Evolutionary conservation across 1,140 invertebrate genomes (phyloP).

Genomic region (Ceratosolen solmsi): DNA sequence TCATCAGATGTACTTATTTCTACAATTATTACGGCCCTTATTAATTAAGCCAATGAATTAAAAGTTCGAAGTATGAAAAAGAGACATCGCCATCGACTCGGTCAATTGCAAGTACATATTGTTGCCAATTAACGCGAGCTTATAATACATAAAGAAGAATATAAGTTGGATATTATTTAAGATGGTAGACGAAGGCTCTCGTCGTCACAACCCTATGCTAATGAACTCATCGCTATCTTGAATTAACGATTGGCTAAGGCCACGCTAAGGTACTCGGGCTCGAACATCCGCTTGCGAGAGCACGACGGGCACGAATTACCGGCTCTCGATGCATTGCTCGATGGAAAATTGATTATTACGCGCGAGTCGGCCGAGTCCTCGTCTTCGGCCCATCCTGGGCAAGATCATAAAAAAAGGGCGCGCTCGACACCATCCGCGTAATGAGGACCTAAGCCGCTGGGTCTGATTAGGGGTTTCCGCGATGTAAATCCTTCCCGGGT

Average conservation of each 20-base stretch:
- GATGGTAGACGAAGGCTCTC: no score
- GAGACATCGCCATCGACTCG: neutral
- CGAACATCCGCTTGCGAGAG: no score
- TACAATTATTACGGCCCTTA: neutral
- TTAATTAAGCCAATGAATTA: neutral
- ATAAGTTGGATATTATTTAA: no score
- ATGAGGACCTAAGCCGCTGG: conserved; percentile 52
- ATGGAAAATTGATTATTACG: neutral
- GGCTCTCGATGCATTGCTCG: neutral
- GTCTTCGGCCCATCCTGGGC: no score
- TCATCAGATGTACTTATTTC: neutral
- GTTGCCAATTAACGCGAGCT: no score
- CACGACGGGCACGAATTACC: neutral
- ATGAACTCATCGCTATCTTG: neutral
- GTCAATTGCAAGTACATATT: no score
- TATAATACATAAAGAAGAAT: no score
- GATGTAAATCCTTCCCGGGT: conserved; percentile 35
- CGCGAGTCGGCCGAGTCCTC: neutral
- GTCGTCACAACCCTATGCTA: no score
- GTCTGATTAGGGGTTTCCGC: conserved; percentile 55
- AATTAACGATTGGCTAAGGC: neutral
- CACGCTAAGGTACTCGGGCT: no score
- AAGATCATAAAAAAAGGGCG: no score
- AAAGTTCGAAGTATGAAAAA: neutral
- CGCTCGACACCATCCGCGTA: neutral